Conservation (phyloP, 2,113 vertebrate genomes). For the Lophura nycthemera region DNA sequence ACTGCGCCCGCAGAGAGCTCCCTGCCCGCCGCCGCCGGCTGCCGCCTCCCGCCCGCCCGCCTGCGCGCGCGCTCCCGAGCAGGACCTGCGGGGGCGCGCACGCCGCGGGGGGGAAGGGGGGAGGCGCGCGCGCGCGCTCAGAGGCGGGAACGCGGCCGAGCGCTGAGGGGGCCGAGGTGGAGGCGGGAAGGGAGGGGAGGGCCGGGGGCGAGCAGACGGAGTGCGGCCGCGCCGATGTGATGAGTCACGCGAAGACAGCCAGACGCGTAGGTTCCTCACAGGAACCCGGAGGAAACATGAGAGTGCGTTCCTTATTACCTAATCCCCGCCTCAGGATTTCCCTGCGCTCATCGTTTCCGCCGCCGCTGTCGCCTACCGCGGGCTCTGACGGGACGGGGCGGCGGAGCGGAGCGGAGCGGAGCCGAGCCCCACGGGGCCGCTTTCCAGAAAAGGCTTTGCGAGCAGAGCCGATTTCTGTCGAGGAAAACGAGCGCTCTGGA, state of each 20-base stretch:
- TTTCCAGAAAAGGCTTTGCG: too few species aligned
- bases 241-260: slow-evolving; percentile 59
- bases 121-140: background rate
- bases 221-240: slow-evolving; percentile 16
- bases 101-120: background rate
- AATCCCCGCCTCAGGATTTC: slow-evolving; percentile 59
- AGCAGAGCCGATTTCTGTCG: too few species aligned
- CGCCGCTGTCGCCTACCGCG: background rate
- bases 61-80: background rate
- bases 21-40: background rate
- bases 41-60: background rate
- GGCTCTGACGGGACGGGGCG: too few species aligned
- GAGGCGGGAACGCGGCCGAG: background rate
- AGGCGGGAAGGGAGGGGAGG: background rate
- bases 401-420: too few species aligned
- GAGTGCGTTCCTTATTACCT: slow-evolving; percentile 39
- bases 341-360: slow-evolving; percentile 58
- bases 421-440: too few species aligned
- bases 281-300: slow-evolving; percentile 62
- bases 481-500: too few species aligned
- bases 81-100: background rate
- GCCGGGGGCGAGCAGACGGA: background rate
- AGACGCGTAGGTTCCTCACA: slow-evolving; percentile 64
- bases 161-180: background rate
- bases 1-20: slow-evolving; percentile 52